phyloP scores from a whole-genome alignment of 1,140 invertebrate species.

The Drosophila nasuta region DNA sequence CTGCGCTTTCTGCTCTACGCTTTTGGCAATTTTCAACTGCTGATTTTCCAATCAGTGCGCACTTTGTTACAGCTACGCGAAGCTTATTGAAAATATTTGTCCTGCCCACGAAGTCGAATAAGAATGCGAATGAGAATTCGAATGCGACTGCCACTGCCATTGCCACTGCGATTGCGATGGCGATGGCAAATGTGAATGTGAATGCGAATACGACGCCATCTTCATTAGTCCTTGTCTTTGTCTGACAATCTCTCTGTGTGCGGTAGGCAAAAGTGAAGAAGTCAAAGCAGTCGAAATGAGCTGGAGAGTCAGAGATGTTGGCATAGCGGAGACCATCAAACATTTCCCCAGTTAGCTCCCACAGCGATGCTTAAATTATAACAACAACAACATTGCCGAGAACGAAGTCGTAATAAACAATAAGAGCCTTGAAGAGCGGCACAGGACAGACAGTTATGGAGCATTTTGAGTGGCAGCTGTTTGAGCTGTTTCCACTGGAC shows the following conservation, averaged over 20 bases:
- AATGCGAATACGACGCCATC: constrained; percentile 58
- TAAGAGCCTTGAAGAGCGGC: constrained; percentile 17
- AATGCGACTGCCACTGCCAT: constrained; percentile 29
- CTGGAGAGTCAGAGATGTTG: constrained; percentile 2
- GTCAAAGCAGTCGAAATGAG: not conserved
- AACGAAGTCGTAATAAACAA: constrained; percentile 23
- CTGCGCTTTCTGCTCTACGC: not conserved
- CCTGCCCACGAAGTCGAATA: constrained; percentile 56
- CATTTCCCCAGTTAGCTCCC: constrained; percentile 51
- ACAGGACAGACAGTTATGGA: constrained; percentile 11
- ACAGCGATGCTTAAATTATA: constrained; percentile 58
- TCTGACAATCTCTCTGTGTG: constrained; percentile 14
- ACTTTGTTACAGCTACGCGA: constrained; percentile 66
- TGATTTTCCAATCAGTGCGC: constrained; percentile 82
- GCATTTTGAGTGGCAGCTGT: constrained; percentile 3
- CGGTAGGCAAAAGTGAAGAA: constrained; percentile 9
- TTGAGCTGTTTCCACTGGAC: constrained; percentile 18
- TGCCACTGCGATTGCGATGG: constrained; percentile 30
- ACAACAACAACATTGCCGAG: constrained; percentile 8
- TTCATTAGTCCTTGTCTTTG: constrained; percentile 77
- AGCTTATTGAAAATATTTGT: constrained; percentile 82
- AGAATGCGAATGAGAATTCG: constrained; percentile 35
- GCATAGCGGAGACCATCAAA: constrained; percentile 43
- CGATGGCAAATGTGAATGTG: constrained; percentile 32
- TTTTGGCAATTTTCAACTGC: constrained; percentile 76